Evolutionary conservation across 2,888 invertebrate genomes (phyloP).

Genomic region (Ephialtes manifestator): DNA sequence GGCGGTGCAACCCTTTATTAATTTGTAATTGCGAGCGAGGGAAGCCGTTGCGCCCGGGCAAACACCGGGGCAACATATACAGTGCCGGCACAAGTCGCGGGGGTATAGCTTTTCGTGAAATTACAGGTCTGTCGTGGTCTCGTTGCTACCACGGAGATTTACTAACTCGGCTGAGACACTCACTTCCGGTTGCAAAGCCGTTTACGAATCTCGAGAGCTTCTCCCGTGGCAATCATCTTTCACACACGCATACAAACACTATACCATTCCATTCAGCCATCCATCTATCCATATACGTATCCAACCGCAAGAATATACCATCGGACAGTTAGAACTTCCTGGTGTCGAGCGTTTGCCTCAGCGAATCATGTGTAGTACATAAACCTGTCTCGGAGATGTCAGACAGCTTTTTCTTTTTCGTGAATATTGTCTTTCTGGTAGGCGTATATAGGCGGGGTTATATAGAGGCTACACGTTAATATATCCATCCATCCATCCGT

Average conservation of each 20-base stretch:
- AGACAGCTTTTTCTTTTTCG: background rate
- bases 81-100: conserved; percentile 15
- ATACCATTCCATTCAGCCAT: background rate
- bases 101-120: conserved; percentile 78
- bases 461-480: conserved; percentile 54
- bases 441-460: background rate
- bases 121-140: conserved; percentile 77
- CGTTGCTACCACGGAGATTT: conserved; percentile 80
- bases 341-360: background rate
- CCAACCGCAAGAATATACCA: conserved; percentile 2
- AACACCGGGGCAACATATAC: conserved; percentile 23
- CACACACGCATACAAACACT: background rate
- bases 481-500: conserved; percentile 59
- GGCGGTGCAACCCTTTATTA: conserved; percentile 80
- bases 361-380: conserved; percentile 19
- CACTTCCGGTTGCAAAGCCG: conserved; percentile 66
- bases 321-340: conserved; percentile 18
- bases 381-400: conserved; percentile 13
- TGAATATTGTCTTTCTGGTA: conserved; percentile 21
- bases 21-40: conserved; percentile 81
- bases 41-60: conserved; percentile 55
- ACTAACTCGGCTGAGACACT: conserved; percentile 73
- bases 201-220: conserved; percentile 63
- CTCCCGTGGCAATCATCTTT: conserved; percentile 54
- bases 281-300: background rate